These are phyloP conservation scores for Illadopsis cleaveri DNA, from an alignment of 2,113 vertebrate genomes.

Conservation along the genomic window DNA sequence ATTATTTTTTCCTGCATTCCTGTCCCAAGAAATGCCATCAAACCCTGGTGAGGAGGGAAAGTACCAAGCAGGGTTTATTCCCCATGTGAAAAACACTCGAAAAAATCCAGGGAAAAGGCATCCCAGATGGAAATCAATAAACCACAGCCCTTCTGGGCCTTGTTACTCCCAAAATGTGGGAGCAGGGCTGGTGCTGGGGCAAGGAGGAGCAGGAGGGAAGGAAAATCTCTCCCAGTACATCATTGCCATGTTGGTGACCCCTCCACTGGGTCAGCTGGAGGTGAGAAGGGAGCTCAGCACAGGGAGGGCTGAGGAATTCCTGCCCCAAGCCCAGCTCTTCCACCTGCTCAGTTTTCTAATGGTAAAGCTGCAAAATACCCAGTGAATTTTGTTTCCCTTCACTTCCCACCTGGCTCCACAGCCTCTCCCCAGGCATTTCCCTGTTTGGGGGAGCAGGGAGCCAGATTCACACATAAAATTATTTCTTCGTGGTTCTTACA, in stretches of 20 bases:
- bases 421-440: not conserved
- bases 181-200: not conserved
- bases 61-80: not conserved
- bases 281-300: not conserved
- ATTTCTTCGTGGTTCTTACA: not conserved
- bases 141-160: not conserved
- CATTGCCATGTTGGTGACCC: rapidly evolving
- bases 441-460: not conserved
- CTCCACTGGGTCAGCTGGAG: not conserved
- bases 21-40: not conserved
- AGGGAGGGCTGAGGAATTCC: not conserved
- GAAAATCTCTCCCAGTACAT: rapidly evolving
- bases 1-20: not conserved
- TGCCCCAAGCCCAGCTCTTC: not conserved
- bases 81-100: rapidly evolving
- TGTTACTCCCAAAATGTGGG: not conserved
- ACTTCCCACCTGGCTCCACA: not conserved
- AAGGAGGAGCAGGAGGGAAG: not conserved
- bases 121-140: not conserved
- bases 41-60: not conserved
- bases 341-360: not conserved
- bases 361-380: not conserved
- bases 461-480: no score
- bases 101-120: not conserved
- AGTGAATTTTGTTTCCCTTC: not conserved